Evolutionary conservation across 2,888 invertebrate species (phyloP).

Genomic region (Apamea monoglypha): DNA sequence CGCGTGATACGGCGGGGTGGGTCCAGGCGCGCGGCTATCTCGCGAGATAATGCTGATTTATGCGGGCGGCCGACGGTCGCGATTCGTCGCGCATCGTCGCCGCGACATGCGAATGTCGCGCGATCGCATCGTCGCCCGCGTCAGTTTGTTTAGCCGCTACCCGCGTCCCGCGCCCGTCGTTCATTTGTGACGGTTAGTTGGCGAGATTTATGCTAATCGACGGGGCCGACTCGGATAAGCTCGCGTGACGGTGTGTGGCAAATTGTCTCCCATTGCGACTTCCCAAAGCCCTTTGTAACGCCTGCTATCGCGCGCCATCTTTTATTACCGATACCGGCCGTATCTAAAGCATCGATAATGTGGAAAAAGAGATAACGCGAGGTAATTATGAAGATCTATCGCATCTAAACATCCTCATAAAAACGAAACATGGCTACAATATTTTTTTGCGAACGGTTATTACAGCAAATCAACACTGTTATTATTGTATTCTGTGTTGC

Average conservation of each 20-base stretch:
- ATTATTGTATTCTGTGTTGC: slow-evolving; percentile 78
- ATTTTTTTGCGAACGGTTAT: slow-evolving; percentile 64
- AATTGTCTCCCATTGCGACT: slow-evolving; percentile 87
- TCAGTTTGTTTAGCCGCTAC: slow-evolving; percentile 81
- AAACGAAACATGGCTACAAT: slow-evolving; percentile 58
- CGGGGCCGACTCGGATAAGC: slow-evolving; percentile 87
- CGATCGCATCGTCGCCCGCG: slow-evolving; percentile 77
- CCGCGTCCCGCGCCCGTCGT: slow-evolving; percentile 75
- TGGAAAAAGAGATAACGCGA: slow-evolving; percentile 69
- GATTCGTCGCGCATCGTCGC: slow-evolving; percentile 88
- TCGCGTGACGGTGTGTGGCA: slow-evolving; percentile 88
- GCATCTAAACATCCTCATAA: slow-evolving; percentile 59
- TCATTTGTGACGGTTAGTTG: slow-evolving; percentile 90
- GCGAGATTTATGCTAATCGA: slow-evolving; percentile 90
- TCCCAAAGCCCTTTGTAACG: slow-evolving; percentile 82
- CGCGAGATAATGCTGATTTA: slow-evolving; percentile 91
- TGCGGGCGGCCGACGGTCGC: slow-evolving; percentile 87
- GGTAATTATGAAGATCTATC: slow-evolving; percentile 66
- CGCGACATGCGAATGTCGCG: slow-evolving; percentile 80
- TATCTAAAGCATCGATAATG: slow-evolving; percentile 74
- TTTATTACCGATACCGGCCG: slow-evolving; percentile 75
- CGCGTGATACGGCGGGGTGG: slow-evolving; percentile 88
- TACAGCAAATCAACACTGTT: slow-evolving; percentile 69
- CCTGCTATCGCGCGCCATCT: slow-evolving; percentile 77
- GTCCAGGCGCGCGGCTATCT: slow-evolving; percentile 88